Base-by-base conservation (phyloP, 2,888 invertebrate genomes). In the Iselma pallidipennis region DNA sequence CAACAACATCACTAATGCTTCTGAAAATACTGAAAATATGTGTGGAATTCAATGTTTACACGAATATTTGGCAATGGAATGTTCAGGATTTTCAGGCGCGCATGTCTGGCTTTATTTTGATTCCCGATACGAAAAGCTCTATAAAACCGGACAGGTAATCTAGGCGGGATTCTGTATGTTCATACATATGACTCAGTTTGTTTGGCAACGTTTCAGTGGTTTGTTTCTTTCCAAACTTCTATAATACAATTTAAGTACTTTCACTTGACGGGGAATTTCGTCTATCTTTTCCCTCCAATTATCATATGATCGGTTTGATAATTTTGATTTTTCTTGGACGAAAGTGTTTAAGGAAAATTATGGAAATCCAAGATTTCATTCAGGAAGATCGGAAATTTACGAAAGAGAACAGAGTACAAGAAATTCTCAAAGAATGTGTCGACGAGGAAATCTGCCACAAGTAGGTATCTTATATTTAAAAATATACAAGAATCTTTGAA, bases 81-180 rank as follows among this genome's bases (percentile, higher is more conserved):
- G 70, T 68, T 59, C n/a, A 49, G 42, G 3, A 25, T 63, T 53
- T 57, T 58, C 23, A 33, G 51, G 62, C 69, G 69, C 72, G 75
- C 76, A 74, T 72, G 76, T 68, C 70, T 58, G 62, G 10, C 61
- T 66, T 69, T 63, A 68, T 65, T 71, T 70, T 65, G 69, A 70
- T 71, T 70, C n/a, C n/a, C 70, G 66, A 64, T 66, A 6, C 10
- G 19, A 19, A 42, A 42, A 42, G 9, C 19, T 21, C 21, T 42
- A 71, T 73, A 73, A 75, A 75, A 70, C 70, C 71, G 63, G 42
- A 42, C 77, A 78, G 77, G 78, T 77, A 76, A 78, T 74, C 42
- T 10, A 21, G 70, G n/a, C 72, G 75, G 73, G 70, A 74, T 74
- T 71, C 72, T 72, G 42, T 42, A 42, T 19, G 42, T 42, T 42